A percentile compares a stretch with the other conserved stretches of the same genome.
These are phyloP conservation scores for Stenopsyche tienmushanensis DNA, from an alignment of 1,140 invertebrate genomes.

Conservation along the genomic window DNA sequence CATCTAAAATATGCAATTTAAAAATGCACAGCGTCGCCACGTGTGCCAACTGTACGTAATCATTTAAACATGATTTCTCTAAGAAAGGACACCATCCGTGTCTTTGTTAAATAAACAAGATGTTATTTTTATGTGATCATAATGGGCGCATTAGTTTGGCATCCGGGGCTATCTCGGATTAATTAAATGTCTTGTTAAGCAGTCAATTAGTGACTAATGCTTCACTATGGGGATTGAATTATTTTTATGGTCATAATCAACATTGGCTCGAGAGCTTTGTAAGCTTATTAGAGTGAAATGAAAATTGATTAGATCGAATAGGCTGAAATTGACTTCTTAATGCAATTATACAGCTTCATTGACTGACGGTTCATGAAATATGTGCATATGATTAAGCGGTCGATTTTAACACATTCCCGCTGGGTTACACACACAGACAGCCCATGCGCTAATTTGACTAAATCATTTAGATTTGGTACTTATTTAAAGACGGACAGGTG, in stretches of 20 bases:
- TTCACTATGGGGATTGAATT: neutral
- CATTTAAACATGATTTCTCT: constrained; percentile 4
- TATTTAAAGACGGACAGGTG: too few relatives aligned
- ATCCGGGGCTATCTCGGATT: neutral
- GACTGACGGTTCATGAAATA: too few relatives aligned
- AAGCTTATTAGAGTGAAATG: too few relatives aligned
- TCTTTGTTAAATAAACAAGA: constrained; percentile 30
- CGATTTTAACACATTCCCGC: too few relatives aligned
- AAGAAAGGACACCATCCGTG: constrained; percentile 19
- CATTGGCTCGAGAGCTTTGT: neutral
- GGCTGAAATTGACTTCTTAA: too few relatives aligned
- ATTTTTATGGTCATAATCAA: neutral
- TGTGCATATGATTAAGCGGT: too few relatives aligned
- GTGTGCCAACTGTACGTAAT: neutral
- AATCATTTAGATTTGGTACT: too few relatives aligned
- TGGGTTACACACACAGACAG: too few relatives aligned
- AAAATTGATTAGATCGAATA: too few relatives aligned
- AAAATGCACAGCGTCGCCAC: neutral
- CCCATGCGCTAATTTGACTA: too few relatives aligned
- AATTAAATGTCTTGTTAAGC: constrained; percentile 13
- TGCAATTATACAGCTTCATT: too few relatives aligned
- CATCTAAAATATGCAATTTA: too few relatives aligned
- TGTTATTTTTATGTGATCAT: constrained; percentile 19
- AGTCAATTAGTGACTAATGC: constrained; percentile 10
- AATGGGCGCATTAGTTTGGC: constrained; percentile 27